Base-by-base conservation (phyloP, 2,888 invertebrate genomes). In the Dascillus cervinus region DNA sequence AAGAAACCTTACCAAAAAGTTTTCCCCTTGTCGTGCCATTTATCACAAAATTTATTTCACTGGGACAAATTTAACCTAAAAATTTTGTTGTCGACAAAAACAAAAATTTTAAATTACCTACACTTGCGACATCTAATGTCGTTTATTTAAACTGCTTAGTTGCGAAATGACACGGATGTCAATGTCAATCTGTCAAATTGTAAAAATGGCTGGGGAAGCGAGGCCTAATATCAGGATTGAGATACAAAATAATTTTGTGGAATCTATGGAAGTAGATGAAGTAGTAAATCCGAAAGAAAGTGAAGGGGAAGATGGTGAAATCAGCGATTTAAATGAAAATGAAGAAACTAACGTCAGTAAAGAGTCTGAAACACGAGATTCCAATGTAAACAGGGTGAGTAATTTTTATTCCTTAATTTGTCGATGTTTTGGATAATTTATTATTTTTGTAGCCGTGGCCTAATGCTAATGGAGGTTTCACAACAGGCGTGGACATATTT, bases 191-290 rank as follows among this genome's bases (percentile, higher is more conserved):
- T n/a, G n/a, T n/a, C n/a, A 25, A 3, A 10, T 25, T 13, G 10
- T 26, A 3, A 34, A 41, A 36, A 34, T 50, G 47, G 48, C 44
- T 15, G 36, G 41, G 4, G 46, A 28, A 5, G 42, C 45, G 26
- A 53, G 64, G 29, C 64, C 64, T 22, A 66, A 64, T 52, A 66
- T 66, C 30, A 56, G 65, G 31, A 63, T 66, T 32, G 62, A 66
- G 58, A 69, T 70, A 50, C 61, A 66, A 32, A 67, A 67, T 47
- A 60, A 63, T 43, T 29, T 50, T 2, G 50, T 46, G 9, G 67
- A 67, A 43, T 53, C 61, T n/a, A 71, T 71, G 70, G 71, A 71
- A 4, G 59, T 69, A 10, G 72, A 72, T 26, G 52, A 49, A 10
- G 40, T 43, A 10, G 34, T 36, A 13, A 32, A 47, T 41, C 31